A percentile compares a stretch with the other conserved stretches of the same genome.
phyloP scores from a whole-genome alignment of 2,113 vertebrate genomes.

The Odocoileus hemionus region DNA sequence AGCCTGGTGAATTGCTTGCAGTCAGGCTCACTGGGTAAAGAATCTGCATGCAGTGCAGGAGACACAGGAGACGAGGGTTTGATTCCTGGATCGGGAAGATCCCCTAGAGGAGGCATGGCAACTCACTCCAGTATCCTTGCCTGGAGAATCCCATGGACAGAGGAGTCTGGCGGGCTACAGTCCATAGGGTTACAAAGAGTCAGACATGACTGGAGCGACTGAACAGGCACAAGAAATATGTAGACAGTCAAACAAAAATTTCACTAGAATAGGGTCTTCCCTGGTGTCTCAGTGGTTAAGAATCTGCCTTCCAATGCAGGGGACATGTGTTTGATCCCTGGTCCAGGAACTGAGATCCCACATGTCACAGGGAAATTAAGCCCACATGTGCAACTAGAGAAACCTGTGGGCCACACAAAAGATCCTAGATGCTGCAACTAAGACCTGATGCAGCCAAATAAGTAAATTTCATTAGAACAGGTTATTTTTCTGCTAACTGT shows the following conservation, averaged over 20 bases:
- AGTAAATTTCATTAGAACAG: background rate
- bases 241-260: background rate
- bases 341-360: background rate
- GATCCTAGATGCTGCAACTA: background rate
- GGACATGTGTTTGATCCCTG: background rate
- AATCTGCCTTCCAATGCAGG: background rate
- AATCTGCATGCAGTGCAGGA: background rate
- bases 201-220: background rate
- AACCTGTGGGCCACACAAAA: background rate
- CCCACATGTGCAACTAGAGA: accelerated
- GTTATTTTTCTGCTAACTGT: background rate
- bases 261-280: background rate
- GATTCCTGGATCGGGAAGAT: background rate
- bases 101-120: background rate
- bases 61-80: background rate
- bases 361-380: background rate
- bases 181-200: background rate
- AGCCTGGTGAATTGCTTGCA: background rate
- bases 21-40: background rate
- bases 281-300: background rate
- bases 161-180: background rate
- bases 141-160: background rate
- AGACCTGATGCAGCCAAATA: background rate
- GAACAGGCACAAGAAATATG: background rate
- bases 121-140: background rate